Base-by-base conservation (phyloP, 2,797 vertebrate species). In the Caiman crocodilus region DNA sequence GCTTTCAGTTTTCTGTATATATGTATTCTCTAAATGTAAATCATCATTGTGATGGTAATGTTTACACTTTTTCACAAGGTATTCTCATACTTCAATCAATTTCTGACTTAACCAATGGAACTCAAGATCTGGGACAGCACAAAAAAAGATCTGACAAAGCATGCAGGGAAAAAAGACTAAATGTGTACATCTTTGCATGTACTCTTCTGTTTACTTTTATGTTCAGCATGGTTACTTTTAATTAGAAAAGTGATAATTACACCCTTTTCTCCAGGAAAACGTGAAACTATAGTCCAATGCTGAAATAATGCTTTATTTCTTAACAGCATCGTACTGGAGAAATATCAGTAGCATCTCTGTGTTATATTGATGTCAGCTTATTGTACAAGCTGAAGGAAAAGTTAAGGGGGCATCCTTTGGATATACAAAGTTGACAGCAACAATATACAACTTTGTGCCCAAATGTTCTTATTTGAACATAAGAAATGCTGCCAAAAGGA, bases 211-310 rank as follows among this genome's bases (percentile, higher is more conserved):
- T 50, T 73, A 8, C 18, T 91, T 84, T 89, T 21, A 89, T 3
- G 42, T 20, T 57, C 69, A 5, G 28, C 7, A 61, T 18, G 32
- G 13, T 6, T 61, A 78, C 3, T 26, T 71, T 88, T 56, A 82
- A 63, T 50, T 23, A 60, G 28, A 84, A 23, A 56, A 25, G 30
- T 0, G 0, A 42, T 42, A 83, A 64, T 14, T 4, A 89, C 9
- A 0, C 0, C 63, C 17, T 91, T 63, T 65, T 65, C 23, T 73
- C 35, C 82, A 14, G 20, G 57, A 83, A 85, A 50, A 77, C 4
- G 1, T 67, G 20, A 9, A 80, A 74, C 88, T 76, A 55, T 6
- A 83, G 57, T 59, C 81, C 65, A 79, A n/a, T 69, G 88, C 81
- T 30, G 28, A 6, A 94, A 78, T 32, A 26, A 32, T 42, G 35